Evolutionary conservation across 1,140 invertebrate species (phyloP).

Genomic region (Panagrolaimus sp.): DNA sequence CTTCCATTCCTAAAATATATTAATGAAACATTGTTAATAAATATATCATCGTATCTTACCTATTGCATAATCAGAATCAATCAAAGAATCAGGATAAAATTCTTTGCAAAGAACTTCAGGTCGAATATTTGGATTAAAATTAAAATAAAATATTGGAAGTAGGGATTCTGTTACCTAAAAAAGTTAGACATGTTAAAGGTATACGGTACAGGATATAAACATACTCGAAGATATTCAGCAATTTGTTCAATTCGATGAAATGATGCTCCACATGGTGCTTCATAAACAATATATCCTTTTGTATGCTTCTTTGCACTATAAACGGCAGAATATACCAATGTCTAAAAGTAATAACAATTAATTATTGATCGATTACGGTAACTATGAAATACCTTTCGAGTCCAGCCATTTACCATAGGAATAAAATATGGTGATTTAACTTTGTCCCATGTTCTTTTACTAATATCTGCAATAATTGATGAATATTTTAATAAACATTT

Average conservation of each 20-base stretch:
- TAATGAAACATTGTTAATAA: too few relatives aligned
- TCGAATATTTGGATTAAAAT: not conserved
- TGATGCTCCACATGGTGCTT: not conserved
- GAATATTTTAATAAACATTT: not conserved
- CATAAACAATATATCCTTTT: slow-evolving; percentile 1
- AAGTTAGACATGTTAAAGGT: not conserved
- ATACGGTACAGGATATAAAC: not conserved
- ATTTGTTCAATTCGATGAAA: not conserved
- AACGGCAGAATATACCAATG: too few relatives aligned
- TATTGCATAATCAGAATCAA: not conserved
- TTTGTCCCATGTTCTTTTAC: not conserved
- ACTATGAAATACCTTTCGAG: not conserved
- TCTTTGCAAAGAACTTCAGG: not conserved
- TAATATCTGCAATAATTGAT: not conserved
- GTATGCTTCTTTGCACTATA: not conserved
- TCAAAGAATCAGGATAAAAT: not conserved
- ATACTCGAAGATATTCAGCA: not conserved
- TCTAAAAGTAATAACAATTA: too few relatives aligned
- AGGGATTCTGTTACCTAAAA: not conserved
- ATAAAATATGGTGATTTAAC: not conserved
- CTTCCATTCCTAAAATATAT: slow-evolving; percentile 9
- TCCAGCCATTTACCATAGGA: not conserved
- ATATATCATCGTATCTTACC: too few relatives aligned
- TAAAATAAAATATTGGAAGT: not conserved
- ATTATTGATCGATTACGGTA: too few relatives aligned